Base-by-base conservation (phyloP, 2,888 invertebrate species). In the Subacronicta megacephala region DNA sequence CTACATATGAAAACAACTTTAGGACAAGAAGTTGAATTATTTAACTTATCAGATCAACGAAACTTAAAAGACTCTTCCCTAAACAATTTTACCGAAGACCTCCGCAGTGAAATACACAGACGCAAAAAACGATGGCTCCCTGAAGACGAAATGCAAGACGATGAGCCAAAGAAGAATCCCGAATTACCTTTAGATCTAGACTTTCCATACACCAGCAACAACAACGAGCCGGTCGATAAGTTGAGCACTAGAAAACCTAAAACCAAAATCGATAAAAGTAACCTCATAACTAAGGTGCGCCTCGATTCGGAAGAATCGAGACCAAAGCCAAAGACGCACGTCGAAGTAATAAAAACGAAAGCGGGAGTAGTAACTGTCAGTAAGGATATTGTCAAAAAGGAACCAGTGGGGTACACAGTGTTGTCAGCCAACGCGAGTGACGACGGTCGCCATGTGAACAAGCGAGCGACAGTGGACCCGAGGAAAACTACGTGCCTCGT, bases 401-500 rank as follows among this genome's bases (percentile, higher is more conserved):
- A 94, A 75, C 94, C 94, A 9, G 83, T 94, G 13, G 94, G 94
- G 10, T 94, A 91, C 60, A 93, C 94, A 13, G 87, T 93, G 55
- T 73, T 94, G 56, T 87, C 94, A 2, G 90, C 89, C 7, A 94
- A 94, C 55, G 92, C 87, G 1, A 95, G 89, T 7, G 95, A 95
- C 49, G 95, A 95, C 62, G 94, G 95, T 29, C 89, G 95, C 44
- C 95, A 95, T 78, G 95, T 96, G 17, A 95, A 95, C 78, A 96
- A 96, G 82, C 92, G 96, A 64, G 96, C 96, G 7, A 96, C 96
- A 1, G 95, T 97, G 38, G 97, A 97, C 89, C 97, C 98, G 20
- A 96, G 96, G 76, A 98, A 98, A 89, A 98, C 98, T 35, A 98
- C 99, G 0, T 99, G 99, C 84, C 97, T 98, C 95, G 95, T 99